These are phyloP conservation scores for Criorhina ranunculi DNA, from an alignment of 2,888 invertebrate species.

Conservation along the genomic window DNA sequence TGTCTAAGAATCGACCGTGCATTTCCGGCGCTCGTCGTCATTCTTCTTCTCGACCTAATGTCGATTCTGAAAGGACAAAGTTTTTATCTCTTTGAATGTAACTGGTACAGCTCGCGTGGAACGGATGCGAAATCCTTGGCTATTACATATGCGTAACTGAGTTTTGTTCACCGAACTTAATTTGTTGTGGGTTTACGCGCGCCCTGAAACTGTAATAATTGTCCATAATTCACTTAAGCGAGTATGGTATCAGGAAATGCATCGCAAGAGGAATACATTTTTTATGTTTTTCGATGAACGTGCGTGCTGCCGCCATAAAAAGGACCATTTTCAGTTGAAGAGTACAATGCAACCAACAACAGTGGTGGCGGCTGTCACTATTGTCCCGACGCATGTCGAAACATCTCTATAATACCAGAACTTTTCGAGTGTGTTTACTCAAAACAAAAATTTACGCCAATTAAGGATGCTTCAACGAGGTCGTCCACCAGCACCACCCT, in stretches of 20 bases:
- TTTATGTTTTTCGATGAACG: slow-evolving; percentile 39
- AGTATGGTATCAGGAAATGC: slow-evolving; percentile 67
- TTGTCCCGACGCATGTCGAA: slow-evolving; percentile 74
- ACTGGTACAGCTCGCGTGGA: slow-evolving; percentile 37
- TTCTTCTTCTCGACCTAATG: slow-evolving; percentile 64
- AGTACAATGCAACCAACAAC: slow-evolving; percentile 42
- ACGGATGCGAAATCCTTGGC: slow-evolving; percentile 66
- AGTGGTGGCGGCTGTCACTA: slow-evolving; percentile 62
- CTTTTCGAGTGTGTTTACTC: slow-evolving; percentile 81
- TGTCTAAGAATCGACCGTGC: slow-evolving; percentile 78
- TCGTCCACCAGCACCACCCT: slow-evolving; percentile 80
- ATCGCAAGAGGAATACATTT: slow-evolving; percentile 45
- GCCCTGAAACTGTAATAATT: slow-evolving; percentile 59
- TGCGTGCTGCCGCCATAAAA: slow-evolving; percentile 53
- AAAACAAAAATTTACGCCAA: slow-evolving; percentile 84
- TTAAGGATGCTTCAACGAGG: slow-evolving; percentile 82
- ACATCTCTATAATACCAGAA: slow-evolving; percentile 74
- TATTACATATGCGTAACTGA: slow-evolving; percentile 71
- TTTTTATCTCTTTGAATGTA: slow-evolving; percentile 66
- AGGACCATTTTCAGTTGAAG: slow-evolving; percentile 39
- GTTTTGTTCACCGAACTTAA: slow-evolving; percentile 63
- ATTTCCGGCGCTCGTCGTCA: slow-evolving; percentile 76
- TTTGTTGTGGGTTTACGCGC: slow-evolving; percentile 49
- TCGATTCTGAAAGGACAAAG: slow-evolving; percentile 66
- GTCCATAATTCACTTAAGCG: slow-evolving; percentile 68